These are phyloP conservation scores for Rhinolophus sinicus DNA, from an alignment of 2,113 vertebrate species.

Conservation along the genomic window DNA sequence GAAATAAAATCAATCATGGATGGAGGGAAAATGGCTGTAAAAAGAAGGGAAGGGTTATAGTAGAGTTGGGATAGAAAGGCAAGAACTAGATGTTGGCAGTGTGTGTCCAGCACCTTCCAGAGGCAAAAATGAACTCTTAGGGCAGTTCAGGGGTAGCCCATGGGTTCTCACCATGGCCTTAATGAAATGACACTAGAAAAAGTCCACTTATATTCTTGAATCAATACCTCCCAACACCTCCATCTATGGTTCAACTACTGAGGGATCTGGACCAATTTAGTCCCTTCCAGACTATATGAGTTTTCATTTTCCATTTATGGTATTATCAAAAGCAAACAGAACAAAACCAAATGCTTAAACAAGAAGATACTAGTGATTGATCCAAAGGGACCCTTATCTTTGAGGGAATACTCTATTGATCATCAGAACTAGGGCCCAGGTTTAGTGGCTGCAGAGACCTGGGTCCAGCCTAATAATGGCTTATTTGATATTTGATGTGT, in stretches of 20 bases:
- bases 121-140: background rate
- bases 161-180: background rate
- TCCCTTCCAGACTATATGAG: background rate
- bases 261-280: background rate
- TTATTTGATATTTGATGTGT: background rate
- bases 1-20: background rate
- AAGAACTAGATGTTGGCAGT: background rate
- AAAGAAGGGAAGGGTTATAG: background rate
- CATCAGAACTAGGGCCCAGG: background rate
- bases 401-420: background rate
- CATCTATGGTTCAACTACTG: background rate
- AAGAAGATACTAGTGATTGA: background rate
- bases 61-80: background rate
- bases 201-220: background rate
- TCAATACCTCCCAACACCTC: background rate
- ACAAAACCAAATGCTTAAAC: background rate
- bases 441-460: background rate
- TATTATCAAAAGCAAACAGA: background rate
- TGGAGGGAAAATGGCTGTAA: background rate
- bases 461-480: background rate
- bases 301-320: background rate
- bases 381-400: background rate
- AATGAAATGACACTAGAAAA: background rate
- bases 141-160: background rate
- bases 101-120: background rate